Evolutionary conservation across 92 coral and sea anemone genomes (phyloP), one percentile per base, ranked within the genome.

Genomic region (Umimayanthus kanabou): DNA sequence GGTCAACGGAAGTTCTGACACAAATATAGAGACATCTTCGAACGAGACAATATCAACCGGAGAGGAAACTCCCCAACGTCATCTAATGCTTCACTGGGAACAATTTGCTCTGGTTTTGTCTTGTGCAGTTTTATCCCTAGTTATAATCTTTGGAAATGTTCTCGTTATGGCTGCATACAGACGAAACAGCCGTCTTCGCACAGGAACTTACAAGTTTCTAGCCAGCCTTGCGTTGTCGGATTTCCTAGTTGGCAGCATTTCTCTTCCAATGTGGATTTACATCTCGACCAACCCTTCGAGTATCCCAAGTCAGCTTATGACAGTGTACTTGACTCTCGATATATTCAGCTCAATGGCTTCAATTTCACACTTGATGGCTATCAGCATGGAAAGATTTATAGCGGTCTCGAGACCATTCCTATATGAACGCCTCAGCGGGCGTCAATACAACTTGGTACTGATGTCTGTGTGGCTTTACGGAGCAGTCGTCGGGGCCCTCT

Each of bases 271-370:
- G 76, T 82, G 86, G 86, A 82, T 82, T 71, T 69, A 9, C 43
- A 82, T 82, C 40, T 82, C 86, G 67, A 43, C 86, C 25, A 82
- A 26, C 2, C 4, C 43, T 15, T 14, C 6, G 67, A 45, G 7
- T 15, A 7, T 69, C 4, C n/a, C 86, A 8, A 28, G 9, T n/a
- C 40, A 49, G 10, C 76, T 39, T 4, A 67, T 25, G 42, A 67
- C 65, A 67, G 40, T 15, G 4, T 82, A 82, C 66, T 26, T 43
- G 16, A 82, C 86, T 70, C 66, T 42, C 14, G 86, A 82, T 30
- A 82, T 82, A 5, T 82, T 82, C 65, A 82, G 86, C 61, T 82
- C 86, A 25, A 82, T 69, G 86, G 77, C 86, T 26, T 82, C 86
- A 67, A 82, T 82, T 14, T 70, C 86, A 5, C 86, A 82, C 40